Conservation (phyloP, 2,113 vertebrate genomes). For the Odobenus rosmarus region DNA sequence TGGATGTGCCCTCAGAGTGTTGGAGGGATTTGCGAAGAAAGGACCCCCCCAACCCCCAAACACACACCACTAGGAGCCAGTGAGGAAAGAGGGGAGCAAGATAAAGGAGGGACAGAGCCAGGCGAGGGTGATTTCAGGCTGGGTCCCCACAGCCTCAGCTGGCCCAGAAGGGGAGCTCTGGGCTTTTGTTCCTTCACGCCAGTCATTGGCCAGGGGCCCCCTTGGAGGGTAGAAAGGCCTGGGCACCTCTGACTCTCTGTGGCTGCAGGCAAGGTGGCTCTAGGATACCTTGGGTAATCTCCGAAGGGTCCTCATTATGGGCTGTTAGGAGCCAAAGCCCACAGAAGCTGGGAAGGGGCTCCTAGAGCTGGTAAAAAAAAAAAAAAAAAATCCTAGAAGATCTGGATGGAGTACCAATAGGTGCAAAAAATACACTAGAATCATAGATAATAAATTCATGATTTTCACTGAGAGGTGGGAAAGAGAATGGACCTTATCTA, state of each 20-base stretch:
- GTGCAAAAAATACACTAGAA: not conserved
- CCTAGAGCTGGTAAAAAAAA: not conserved
- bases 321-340: not conserved
- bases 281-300: not conserved
- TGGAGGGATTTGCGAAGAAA: not conserved
- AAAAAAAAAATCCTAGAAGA: not conserved
- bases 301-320: not conserved
- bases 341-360: not conserved
- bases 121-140: not conserved
- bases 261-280: not conserved
- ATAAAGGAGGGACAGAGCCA: not conserved
- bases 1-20: not conserved
- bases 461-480: not conserved
- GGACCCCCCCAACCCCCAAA: too few relatives aligned
- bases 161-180: not conserved
- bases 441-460: not conserved
- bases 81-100: not conserved
- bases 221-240: not conserved
- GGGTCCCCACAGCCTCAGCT: not conserved
- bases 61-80: not conserved
- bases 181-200: not conserved
- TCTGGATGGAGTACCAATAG: not conserved
- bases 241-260: not conserved
- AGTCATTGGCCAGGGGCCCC: not conserved
- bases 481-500: not conserved